Conservation (phyloP, 2,113 vertebrate species). For the Stigmatopora nigra region DNA sequence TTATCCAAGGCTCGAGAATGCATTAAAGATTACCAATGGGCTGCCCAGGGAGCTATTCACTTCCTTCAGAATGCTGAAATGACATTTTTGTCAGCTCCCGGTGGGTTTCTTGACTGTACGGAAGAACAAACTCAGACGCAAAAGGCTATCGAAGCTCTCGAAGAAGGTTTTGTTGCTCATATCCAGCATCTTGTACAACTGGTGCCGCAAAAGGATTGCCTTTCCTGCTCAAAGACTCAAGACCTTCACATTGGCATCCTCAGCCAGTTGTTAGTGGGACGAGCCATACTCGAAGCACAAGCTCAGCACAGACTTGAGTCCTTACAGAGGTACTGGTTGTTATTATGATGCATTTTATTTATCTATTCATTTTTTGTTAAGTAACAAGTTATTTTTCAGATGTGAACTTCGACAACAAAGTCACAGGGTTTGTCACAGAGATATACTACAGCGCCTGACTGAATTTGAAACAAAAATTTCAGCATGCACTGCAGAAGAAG, state of each 20-base stretch:
- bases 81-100: slow-evolving; percentile 42
- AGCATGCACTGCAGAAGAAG: slow-evolving; percentile 52
- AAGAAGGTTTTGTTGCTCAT: slow-evolving; percentile 67
- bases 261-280: slow-evolving; percentile 65
- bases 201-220: slow-evolving; percentile 53
- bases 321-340: slow-evolving; percentile 55
- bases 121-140: slow-evolving; percentile 50
- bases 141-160: slow-evolving; percentile 39
- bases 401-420: slow-evolving; percentile 64
- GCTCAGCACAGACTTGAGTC: slow-evolving; percentile 58
- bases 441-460: slow-evolving; percentile 64
- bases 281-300: slow-evolving; percentile 63
- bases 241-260: slow-evolving; percentile 62
- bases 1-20: slow-evolving; percentile 68
- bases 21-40: slow-evolving; percentile 64
- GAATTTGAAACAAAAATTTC: slow-evolving; percentile 65
- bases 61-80: slow-evolving; percentile 66
- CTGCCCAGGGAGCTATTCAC: slow-evolving; percentile 56
- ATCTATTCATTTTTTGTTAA: not conserved
- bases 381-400: slow-evolving; percentile 48
- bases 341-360: not conserved
- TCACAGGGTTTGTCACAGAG: slow-evolving; percentile 65
- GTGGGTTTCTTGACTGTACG: slow-evolving; percentile 56
- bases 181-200: slow-evolving; percentile 63
- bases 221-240: slow-evolving; percentile 60